Conservation (phyloP, 2,113 vertebrate genomes). For the Hypomesus transpacificus region DNA sequence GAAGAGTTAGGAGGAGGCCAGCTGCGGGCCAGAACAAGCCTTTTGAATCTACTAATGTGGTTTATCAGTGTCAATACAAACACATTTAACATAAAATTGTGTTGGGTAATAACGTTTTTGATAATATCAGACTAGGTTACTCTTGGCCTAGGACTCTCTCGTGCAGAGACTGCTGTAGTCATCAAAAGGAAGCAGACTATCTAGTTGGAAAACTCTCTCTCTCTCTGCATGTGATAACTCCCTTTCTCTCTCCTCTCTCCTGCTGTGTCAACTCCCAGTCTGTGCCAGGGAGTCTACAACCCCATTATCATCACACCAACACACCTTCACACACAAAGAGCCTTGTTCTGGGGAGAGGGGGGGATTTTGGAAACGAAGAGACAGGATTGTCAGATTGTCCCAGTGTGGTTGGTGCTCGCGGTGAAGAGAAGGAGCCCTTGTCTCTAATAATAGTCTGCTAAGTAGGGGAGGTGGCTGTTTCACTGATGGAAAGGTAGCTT, state of each 20-base stretch:
- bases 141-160: too few species aligned
- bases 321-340: constrained; percentile 13
- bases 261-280: constrained; percentile 1
- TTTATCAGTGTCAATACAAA: too few species aligned
- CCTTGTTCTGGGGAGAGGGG: constrained; percentile 5
- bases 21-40: too few species aligned
- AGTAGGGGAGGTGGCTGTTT: constrained; percentile 60
- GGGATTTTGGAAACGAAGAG: constrained; percentile 33
- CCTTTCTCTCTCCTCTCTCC: background rate
- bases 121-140: too few species aligned
- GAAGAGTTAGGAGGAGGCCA: too few species aligned
- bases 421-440: constrained; percentile 50
- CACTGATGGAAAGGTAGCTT: constrained; percentile 52
- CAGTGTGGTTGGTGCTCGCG: constrained; percentile 11
- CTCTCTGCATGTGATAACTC: too few species aligned
- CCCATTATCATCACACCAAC: background rate
- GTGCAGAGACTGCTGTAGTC: too few species aligned
- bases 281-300: background rate
- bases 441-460: constrained; percentile 68
- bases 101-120: too few species aligned
- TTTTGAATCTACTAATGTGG: too few species aligned
- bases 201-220: too few species aligned
- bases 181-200: too few species aligned
- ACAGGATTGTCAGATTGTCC: constrained; percentile 11
- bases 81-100: too few species aligned